Evolutionary conservation across 2,888 invertebrate genomes (phyloP), one percentile per base, ranked within the genome.

Genomic region (Neria commutata): DNA sequence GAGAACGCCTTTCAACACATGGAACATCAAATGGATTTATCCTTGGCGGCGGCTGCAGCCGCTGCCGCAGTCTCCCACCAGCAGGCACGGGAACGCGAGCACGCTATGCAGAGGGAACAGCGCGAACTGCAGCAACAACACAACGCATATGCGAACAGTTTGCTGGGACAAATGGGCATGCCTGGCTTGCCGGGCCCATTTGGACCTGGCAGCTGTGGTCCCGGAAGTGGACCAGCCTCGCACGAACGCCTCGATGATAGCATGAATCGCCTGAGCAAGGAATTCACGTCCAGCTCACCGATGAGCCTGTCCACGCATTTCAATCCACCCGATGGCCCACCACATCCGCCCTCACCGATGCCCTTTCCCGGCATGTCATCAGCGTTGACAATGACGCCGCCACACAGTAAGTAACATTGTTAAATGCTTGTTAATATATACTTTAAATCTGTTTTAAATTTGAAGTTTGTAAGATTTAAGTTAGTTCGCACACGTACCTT

Each of bases 321-420:
- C 57, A 80, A 79, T 72, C 76, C 79, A 59, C 78, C 78, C 52
- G 81, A 83, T 65, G 87, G 85, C 67, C 84, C 77, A 68, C 83
- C 71, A 61, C 83, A 77, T 77, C 86, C 84, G 61, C 86, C 85
- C 52, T 86, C 86, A 64, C 89, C 85, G 64, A 81, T 90, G 78
- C 86, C 88, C 80, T 91, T 89, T 83, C 89, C 90, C 65, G 89
- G 89, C 58, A 88, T 90, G 83, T 86, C 89, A 49, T 88, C 90
- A 61, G 90, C 91, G 58, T 83, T 93, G 67, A 87, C 91, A 37
- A 84, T 93, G 77, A 91, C 92, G 68, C 91, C 92, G 72, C 91
- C 92, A 58, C 92, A 93, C 84, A 89, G 89, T 87, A 84, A 90
- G 88, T 89, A 76, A 2, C 21, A 4, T 25, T 50, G 47, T 60